A percentile compares a stretch with the other conserved stretches of the same genome.
Conservation (phyloP, 2,113 vertebrate genomes). For the Arenaria interpres region DNA sequence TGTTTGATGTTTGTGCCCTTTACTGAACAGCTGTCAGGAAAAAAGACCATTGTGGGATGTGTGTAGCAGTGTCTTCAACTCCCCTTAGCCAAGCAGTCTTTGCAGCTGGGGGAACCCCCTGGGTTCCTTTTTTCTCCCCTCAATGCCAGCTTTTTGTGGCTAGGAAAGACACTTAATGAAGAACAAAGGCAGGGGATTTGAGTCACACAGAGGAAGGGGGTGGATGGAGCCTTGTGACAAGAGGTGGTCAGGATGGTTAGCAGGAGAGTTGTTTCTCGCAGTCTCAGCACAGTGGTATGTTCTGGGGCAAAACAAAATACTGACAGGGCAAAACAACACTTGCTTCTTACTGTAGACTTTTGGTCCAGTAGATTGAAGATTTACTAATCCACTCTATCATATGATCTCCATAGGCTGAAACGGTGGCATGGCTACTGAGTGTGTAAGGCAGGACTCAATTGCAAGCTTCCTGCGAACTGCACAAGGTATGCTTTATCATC, state of each 20-base stretch:
- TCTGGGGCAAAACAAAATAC: not conserved
- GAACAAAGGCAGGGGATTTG: not conserved
- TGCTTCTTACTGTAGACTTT: not conserved
- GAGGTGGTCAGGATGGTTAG: not conserved
- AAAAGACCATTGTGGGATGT: not conserved
- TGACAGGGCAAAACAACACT: not conserved
- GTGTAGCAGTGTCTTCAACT: not conserved
- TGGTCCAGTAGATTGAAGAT: not conserved
- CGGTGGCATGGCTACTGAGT: not conserved
- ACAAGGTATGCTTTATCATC: not conserved
- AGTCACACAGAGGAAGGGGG: not conserved
- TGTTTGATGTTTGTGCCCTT: not conserved
- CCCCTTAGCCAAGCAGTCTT: not conserved
- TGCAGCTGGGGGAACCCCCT: not conserved
- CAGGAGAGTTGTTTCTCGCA: not conserved
- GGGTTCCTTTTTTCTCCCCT: not conserved
- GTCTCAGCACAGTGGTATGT: not conserved
- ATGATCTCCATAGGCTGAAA: not conserved
- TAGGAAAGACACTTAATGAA: not conserved
- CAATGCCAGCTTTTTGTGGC: not conserved
- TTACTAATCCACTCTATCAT: not conserved
- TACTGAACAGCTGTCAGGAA: not conserved
- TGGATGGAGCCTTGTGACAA: rapidly evolving
- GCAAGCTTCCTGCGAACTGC: not conserved
- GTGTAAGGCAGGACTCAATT: not conserved